Evolutionary conservation across 64 coral and sea anemone species (phyloP), one percentile per base, ranked within the genome.

Genomic region (Montipora capricornis): DNA sequence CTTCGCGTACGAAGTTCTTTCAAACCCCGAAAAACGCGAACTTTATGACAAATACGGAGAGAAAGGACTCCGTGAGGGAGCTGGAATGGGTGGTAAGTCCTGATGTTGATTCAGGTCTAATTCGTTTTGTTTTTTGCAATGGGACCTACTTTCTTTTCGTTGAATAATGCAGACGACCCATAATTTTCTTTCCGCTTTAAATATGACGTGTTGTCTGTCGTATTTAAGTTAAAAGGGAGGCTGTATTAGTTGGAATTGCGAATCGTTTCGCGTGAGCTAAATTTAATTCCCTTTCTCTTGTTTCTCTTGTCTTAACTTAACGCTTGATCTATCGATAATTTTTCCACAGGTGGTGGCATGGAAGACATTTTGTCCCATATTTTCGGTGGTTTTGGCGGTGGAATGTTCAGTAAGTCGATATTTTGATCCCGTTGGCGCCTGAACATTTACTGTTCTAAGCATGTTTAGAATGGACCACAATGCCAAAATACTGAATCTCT

Each of bases 321-420:
- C 14, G 12, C 73, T 49, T 78, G 17, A 71, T 78, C 76, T 78
- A 78, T 49, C 46, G 45, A 49, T 78, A 8, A 48, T 87, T 76
- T 62, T 89, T 94, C 16, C 20, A 53, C 79, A 84, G 86, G 67
- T 85, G 98, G 78, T 76, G 98, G 98, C 20, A 96, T 99, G 91
- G 98, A 99, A 49, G 98, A 99, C 80, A 82, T 99, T 60, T 88
- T 99, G 44, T 99, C 98, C 44, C 98, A 96, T 86, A 99, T 99
- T 75, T 99, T 99, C 74, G 97, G 97, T 79, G 95, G 95, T 76
- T 86, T 94, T 79, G 97, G 97, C n/a, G 97, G 97, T 19, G 98
- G 98, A 89, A 83, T 99, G 89, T 99, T 99, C 74, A 94, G 98
- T 94, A 82, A 90, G 90, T 91, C 78, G 90, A 79, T 91, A 92